Conservation (phyloP, 2,113 vertebrate species). For the Vulpes vulpes region DNA sequence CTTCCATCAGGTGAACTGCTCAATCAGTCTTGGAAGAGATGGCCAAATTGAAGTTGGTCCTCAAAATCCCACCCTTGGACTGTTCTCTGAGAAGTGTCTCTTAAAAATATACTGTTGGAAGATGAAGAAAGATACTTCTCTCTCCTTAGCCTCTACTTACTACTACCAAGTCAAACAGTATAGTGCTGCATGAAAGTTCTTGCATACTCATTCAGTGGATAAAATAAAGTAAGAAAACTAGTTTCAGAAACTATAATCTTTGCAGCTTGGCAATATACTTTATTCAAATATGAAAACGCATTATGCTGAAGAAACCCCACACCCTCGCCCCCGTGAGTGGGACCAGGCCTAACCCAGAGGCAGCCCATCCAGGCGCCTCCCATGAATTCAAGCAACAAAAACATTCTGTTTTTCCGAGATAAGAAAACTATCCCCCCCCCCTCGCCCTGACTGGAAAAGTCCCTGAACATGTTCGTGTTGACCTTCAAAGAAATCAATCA, state of each 20-base stretch:
- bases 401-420: too few species aligned
- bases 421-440: too few species aligned
- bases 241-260: not conserved
- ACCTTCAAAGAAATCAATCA: too few species aligned
- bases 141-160: not conserved
- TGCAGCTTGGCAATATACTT: not conserved
- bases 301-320: not conserved
- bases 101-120: not conserved
- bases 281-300: not conserved
- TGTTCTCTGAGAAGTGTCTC: not conserved
- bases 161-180: not conserved
- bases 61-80: not conserved
- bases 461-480: too few species aligned
- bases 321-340: too few species aligned
- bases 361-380: too few species aligned
- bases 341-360: too few species aligned
- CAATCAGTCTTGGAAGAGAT: not conserved
- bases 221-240: conserved; percentile 4
- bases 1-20: not conserved
- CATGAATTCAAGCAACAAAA: too few species aligned
- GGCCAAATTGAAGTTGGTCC: not conserved
- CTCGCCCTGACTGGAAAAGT: too few species aligned
- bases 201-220: not conserved
- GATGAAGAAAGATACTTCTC: not conserved
- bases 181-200: not conserved